A percentile compares a stretch with the other conserved stretches of the same genome.
Evolutionary conservation across 1,140 invertebrate species (phyloP).

Genomic region (Elymnias hypermnestra): DNA sequence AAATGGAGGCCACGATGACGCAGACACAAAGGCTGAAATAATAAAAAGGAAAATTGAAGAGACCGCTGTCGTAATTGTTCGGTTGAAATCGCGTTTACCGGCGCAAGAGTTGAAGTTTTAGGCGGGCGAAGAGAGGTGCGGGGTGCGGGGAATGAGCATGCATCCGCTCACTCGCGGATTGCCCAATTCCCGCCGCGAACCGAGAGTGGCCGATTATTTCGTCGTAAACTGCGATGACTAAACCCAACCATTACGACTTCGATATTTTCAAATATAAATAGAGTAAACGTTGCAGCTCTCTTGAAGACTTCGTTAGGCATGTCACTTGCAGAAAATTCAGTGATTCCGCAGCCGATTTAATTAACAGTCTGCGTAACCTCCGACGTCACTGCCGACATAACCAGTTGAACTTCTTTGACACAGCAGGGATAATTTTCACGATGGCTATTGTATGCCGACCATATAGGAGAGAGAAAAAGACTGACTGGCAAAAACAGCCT

Average conservation of each 20-base stretch:
- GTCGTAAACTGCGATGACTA: constrained; percentile 50
- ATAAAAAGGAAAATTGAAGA: constrained; percentile 42
- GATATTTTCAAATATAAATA: constrained; percentile 33
- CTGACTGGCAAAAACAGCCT: constrained; percentile 62
- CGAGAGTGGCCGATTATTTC: constrained; percentile 44
- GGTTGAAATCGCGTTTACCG: constrained; percentile 35
- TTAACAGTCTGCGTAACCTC: constrained; percentile 67
- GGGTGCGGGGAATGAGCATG: constrained; percentile 24
- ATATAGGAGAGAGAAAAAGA: constrained; percentile 76
- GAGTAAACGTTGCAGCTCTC: neutral
- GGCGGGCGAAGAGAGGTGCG: constrained; percentile 26
- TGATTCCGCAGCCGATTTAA: constrained; percentile 62
- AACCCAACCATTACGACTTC: constrained; percentile 47
- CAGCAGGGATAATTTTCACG: constrained; percentile 3
- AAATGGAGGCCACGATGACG: neutral
- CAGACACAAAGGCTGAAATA: constrained; percentile 21
- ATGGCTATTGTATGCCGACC: constrained; percentile 43
- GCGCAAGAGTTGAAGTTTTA: constrained; percentile 51
- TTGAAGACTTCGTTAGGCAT: constrained; percentile 15
- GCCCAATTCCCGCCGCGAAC: constrained; percentile 58
- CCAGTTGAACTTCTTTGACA: constrained; percentile 8
- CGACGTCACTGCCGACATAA: constrained; percentile 66
- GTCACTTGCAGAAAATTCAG: constrained; percentile 67
- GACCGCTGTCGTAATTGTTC: constrained; percentile 33
- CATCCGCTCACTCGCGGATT: constrained; percentile 59